Conservation (phyloP, 2,113 vertebrate species). For the Cheilinus undulatus region DNA sequence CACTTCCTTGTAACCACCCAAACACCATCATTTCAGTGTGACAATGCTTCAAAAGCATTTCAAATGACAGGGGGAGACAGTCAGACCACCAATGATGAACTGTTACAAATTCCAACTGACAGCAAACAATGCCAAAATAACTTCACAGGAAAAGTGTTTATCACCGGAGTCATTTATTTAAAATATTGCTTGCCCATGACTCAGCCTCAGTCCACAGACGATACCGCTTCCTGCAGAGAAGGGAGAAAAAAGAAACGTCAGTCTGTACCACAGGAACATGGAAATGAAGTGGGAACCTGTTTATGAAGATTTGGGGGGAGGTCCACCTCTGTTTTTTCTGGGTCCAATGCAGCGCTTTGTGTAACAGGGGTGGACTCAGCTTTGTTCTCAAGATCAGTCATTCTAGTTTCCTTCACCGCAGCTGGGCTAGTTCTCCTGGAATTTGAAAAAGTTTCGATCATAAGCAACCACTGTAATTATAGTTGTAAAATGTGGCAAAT, state of each 20-base stretch:
- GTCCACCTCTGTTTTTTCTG: slow-evolving; percentile 68
- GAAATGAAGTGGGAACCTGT: background rate
- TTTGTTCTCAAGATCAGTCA: slow-evolving; percentile 71
- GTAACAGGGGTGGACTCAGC: background rate
- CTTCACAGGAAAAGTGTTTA: slow-evolving; percentile 24
- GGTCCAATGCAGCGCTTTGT: slow-evolving; percentile 13
- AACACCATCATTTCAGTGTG: too few relatives aligned
- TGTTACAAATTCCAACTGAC: too few relatives aligned
- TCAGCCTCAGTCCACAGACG: slow-evolving; percentile 53
- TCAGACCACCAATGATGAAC: too few relatives aligned
- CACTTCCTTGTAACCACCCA: too few relatives aligned
- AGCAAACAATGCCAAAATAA: slow-evolving; percentile 25
- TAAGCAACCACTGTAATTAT: too few relatives aligned
- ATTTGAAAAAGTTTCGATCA: background rate
- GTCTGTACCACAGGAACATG: background rate
- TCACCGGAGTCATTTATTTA: slow-evolving; percentile 70
- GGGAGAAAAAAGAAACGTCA: background rate
- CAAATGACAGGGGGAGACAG: too few relatives aligned
- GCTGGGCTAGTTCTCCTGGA: slow-evolving; percentile 28
- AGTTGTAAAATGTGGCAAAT: background rate
- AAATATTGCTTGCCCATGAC: slow-evolving; percentile 24
- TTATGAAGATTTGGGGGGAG: background rate
- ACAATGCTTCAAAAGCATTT: too few relatives aligned
- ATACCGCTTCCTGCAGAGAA: slow-evolving; percentile 61
- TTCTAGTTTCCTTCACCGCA: slow-evolving; percentile 51